Conservation (phyloP, 2,797 vertebrate genomes). For the Sebastes trivittatus region DNA sequence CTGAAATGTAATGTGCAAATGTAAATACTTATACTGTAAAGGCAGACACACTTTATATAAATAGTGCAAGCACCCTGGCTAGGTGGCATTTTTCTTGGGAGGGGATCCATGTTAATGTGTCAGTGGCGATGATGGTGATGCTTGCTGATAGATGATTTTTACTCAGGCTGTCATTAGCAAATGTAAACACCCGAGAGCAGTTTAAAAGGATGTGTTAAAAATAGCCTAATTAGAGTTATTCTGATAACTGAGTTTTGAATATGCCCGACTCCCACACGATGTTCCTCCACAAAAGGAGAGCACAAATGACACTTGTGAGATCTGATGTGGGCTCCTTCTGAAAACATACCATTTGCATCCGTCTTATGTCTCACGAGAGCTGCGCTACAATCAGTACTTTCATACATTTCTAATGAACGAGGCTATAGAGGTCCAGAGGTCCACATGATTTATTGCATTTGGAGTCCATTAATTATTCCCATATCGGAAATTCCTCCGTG, state of each 20-base stretch:
- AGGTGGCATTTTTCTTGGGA: conserved; percentile 49
- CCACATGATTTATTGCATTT: conserved; percentile 54
- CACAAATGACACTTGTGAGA: conserved; percentile 65
- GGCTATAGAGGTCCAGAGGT: conserved; percentile 26
- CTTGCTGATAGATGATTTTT: conserved; percentile 78
- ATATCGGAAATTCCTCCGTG: conserved; percentile 40
- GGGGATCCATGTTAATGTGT: conserved; percentile 60
- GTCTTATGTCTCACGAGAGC: conserved; percentile 9
- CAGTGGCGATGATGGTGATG: conserved; percentile 75
- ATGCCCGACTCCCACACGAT: conserved; percentile 67
- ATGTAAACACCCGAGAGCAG: conserved; percentile 78
- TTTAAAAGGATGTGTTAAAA: conserved; percentile 79
- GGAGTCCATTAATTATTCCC: conserved; percentile 49
- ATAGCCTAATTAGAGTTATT: conserved; percentile 82
- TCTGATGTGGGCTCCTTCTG: conserved; percentile 22
- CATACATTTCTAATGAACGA: conserved; percentile 31
- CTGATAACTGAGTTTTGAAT: conserved; percentile 70
- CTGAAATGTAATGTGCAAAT: conserved; percentile 42
- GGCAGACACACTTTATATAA: neutral
- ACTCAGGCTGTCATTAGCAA: conserved; percentile 77
- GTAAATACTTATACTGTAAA: conserved; percentile 39
- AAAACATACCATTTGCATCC: conserved; percentile 34
- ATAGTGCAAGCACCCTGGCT: neutral
- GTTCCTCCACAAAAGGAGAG: conserved; percentile 55
- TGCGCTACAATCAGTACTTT: conserved; percentile 23